A percentile compares a stretch with the other conserved stretches of the same genome.
Evolutionary conservation across 1,140 invertebrate species (phyloP).

Genomic region (Penaeus indicus): DNA sequence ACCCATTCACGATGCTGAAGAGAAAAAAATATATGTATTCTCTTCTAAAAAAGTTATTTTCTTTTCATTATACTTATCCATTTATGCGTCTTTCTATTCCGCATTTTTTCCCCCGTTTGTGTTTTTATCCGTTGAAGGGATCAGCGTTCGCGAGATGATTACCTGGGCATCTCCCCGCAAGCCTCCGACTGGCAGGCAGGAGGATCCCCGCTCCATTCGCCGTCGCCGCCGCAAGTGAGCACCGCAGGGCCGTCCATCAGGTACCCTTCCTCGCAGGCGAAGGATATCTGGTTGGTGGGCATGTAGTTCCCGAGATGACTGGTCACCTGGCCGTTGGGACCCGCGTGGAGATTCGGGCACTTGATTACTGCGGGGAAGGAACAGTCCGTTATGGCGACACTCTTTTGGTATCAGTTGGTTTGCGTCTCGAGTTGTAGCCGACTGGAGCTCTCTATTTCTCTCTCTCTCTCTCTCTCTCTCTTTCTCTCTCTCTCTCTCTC

Average conservation of each 20-base stretch:
- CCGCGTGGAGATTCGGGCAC: slow-evolving; percentile 62
- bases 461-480: no score
- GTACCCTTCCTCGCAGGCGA: slow-evolving; percentile 71
- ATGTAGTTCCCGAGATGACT: slow-evolving; percentile 40
- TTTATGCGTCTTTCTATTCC: neutral
- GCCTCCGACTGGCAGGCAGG: slow-evolving; percentile 64
- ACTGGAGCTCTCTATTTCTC: no score
- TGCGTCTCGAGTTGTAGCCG: no score
- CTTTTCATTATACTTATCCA: neutral
- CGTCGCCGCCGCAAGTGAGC: slow-evolving; percentile 69
- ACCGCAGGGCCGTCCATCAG: slow-evolving; percentile 69
- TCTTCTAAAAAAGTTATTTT: no score
- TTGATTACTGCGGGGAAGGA: slow-evolving; percentile 56
- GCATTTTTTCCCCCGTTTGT: neutral
- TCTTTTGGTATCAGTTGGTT: no score
- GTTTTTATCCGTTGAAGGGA: neutral
- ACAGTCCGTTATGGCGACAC: neutral
- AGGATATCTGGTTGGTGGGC: slow-evolving; percentile 66
- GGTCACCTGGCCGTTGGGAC: slow-evolving; percentile 48
- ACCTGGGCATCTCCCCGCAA: slow-evolving; percentile 62
- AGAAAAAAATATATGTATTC: neutral
- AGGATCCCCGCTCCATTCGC: slow-evolving; percentile 67
- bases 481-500: no score
- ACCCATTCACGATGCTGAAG: slow-evolving; percentile 67
- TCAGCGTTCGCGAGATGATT: neutral